Base-by-base conservation (phyloP, 92 coral and sea anemone species). In the Pocillopora meandrina region DNA sequence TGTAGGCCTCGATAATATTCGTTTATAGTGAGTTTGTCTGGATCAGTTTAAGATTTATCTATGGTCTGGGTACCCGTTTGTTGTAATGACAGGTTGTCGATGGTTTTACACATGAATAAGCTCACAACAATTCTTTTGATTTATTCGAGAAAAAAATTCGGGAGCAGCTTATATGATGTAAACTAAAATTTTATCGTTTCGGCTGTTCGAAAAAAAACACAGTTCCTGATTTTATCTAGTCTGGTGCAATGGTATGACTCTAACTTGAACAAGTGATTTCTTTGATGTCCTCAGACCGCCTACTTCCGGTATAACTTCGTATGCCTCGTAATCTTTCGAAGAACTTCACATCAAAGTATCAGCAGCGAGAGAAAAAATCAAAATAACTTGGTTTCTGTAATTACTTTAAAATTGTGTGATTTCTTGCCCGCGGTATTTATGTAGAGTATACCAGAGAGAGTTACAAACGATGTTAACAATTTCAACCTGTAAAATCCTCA, bases 81-180 rank as follows among this genome's bases (percentile, higher is more conserved):
- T 70, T 58, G 2, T 33, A 70, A 71, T 59, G 77, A 68, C 85
- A 81, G 85, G 85, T 81, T 81, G 85, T 81, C 71, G 85, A 81
- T 81, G 58, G 16, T 69, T 71, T 81, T 58, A 36, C 65, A 34
- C 68, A 56, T 59, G 77, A 81, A 59, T 70, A 59, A 77, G 19
- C 71, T 71, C 19, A 26, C 18, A 80, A 80, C 71, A 80, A 11
- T 56, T 16, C 71, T 15, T 34, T 12, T 18, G 23, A 56, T 10
- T 35, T 12, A 69, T 60, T 35, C 1, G 60, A 36, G 36, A 59
- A 69, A 26, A 26, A 26, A 26, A 26, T 26, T 26, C 31, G 31
- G 31, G 31, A 1, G 31, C 1, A 26, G 31, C 31, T 1, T 26
- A 26, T 26, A 18, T 33, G 23, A 20, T 68, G 11, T 17, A 69